Conservation (phyloP, 1,140 invertebrate genomes). For the Micrasema longulum region DNA sequence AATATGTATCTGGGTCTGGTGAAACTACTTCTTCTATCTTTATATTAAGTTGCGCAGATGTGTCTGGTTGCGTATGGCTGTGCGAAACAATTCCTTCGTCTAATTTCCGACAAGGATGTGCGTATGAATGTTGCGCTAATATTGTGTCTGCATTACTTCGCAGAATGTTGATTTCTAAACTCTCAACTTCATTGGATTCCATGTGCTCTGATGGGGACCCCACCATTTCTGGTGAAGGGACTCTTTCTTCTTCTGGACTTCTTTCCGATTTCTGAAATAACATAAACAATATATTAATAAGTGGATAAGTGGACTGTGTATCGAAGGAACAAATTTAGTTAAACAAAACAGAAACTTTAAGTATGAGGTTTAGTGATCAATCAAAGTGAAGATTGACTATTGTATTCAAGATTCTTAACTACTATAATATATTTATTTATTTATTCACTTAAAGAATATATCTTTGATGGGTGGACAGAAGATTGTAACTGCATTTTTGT, state of each 20-base stretch:
- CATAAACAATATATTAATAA: not conserved
- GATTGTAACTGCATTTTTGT: no score
- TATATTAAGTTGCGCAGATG: conserved; percentile 39
- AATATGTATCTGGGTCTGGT: conserved; percentile 71
- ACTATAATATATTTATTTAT: no score
- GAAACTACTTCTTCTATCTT: conserved; percentile 60
- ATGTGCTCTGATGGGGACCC: conserved; percentile 82
- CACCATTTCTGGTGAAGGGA: conserved; percentile 72
- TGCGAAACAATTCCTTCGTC: not conserved
- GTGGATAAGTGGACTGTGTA: no score
- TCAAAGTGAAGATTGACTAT: no score
- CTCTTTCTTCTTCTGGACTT: conserved; percentile 42
- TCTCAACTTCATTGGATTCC: conserved; percentile 78
- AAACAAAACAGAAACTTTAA: no score
- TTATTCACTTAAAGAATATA: no score
- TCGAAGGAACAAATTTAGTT: no score
- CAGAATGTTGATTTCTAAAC: conserved; percentile 57
- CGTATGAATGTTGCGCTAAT: conserved; percentile 66
- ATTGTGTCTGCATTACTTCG: conserved; percentile 66
- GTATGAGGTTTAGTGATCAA: no score
- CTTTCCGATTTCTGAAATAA: conserved; percentile 50
- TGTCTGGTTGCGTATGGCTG: not conserved
- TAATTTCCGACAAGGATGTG: conserved; percentile 64
- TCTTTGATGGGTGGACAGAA: no score
- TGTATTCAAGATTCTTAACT: no score